Evolutionary conservation across 1,140 invertebrate genomes (phyloP).

Genomic region (Leptonema lineaticorne): DNA sequence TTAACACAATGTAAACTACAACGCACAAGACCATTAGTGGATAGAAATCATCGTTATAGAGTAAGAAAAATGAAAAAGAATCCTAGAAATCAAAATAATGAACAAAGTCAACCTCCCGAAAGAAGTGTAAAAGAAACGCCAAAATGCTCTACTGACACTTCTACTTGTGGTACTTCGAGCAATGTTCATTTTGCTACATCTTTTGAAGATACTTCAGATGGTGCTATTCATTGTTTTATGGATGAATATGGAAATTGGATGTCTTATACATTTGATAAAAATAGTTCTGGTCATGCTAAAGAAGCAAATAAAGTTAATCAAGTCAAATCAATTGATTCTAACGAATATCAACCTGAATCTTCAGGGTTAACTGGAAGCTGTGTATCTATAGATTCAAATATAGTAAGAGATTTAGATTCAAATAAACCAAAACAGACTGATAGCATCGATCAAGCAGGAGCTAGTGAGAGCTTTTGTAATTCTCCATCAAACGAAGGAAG

Average conservation of each 20-base stretch:
- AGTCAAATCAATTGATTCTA: slow-evolving; percentile 48
- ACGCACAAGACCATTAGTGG: slow-evolving; percentile 52
- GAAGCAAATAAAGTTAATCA: slow-evolving; percentile 53
- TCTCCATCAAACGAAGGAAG: slow-evolving; percentile 56
- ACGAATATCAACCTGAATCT: slow-evolving; percentile 51
- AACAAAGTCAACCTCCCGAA: slow-evolving; percentile 21
- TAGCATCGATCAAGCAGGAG: slow-evolving; percentile 46
- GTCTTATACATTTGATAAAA: slow-evolving; percentile 87
- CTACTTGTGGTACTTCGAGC: slow-evolving; percentile 46
- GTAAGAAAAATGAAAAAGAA: slow-evolving; percentile 56
- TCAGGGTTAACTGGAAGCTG: slow-evolving; percentile 50
- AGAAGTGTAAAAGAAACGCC: slow-evolving; percentile 41
- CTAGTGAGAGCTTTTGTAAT: slow-evolving; percentile 43
- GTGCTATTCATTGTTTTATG: slow-evolving; percentile 83
- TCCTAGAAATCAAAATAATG: slow-evolving; percentile 51
- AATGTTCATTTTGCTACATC: slow-evolving; percentile 73
- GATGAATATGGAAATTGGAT: slow-evolving; percentile 71
- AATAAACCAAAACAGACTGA: slow-evolving; percentile 52
- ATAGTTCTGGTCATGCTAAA: slow-evolving; percentile 58
- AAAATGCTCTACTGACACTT: slow-evolving; percentile 49
- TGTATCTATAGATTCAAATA: slow-evolving; percentile 51
- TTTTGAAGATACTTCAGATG: slow-evolving; percentile 84
- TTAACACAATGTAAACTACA: slow-evolving; percentile 37
- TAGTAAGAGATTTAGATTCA: slow-evolving; percentile 47
- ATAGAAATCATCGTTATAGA: slow-evolving; percentile 54